Conservation (phyloP, 2,113 vertebrate genomes). For the Pogona vitticeps region DNA sequence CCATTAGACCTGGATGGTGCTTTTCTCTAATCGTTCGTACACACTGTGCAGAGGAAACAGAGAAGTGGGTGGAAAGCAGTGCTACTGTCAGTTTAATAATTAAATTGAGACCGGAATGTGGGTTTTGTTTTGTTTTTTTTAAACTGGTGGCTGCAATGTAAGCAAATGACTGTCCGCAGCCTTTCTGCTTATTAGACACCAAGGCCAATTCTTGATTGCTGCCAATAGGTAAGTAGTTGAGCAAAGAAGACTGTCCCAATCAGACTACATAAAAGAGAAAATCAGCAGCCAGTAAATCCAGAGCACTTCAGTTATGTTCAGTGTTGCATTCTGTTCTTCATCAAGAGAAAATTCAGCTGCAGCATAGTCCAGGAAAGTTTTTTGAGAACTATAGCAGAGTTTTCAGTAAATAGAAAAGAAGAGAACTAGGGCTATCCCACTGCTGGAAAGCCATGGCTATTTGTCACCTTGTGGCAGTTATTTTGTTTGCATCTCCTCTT, state of each 20-base stretch:
- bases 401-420: too few relatives aligned
- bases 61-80: background rate
- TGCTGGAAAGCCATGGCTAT: background rate
- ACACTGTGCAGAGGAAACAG: background rate
- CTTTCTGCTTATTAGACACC: slow-evolving; percentile 1
- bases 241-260: background rate
- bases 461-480: background rate
- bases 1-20: background rate
- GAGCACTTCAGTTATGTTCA: background rate
- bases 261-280: background rate
- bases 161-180: background rate
- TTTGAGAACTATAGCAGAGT: background rate
- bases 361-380: background rate
- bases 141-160: background rate
- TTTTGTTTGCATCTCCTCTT: too few relatives aligned
- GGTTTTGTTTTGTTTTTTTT: too few relatives aligned
- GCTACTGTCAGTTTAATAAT: background rate
- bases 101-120: background rate
- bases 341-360: background rate
- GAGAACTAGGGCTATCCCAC: too few relatives aligned
- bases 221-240: background rate
- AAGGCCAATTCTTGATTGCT: background rate
- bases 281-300: background rate
- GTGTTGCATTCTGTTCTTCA: background rate
- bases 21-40: background rate